Evolutionary conservation across 1,140 invertebrate species (phyloP), one percentile per base, ranked within the genome.

Genomic region (Ctenoplectra terminalis): DNA sequence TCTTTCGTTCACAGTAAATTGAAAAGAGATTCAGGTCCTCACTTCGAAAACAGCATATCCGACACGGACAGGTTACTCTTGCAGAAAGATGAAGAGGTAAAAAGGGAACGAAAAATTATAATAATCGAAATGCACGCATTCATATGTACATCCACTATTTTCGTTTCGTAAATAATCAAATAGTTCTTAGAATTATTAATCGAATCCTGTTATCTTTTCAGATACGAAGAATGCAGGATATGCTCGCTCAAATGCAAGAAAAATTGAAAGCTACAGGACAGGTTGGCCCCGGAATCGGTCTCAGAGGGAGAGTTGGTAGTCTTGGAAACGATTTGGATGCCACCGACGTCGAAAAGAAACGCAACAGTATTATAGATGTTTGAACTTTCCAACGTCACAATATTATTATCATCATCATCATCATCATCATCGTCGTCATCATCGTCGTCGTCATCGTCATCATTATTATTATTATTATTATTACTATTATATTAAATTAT

Each of bases 201-300:
- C 8, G 20, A 37, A 40, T 2, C 13, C 15, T 71, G 87, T 87
- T 71, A 81, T 89, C 86, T 90, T 86, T 95, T 52, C 94, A 98
- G 96, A 98, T 99, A 87, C 96, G 97, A 89, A 95, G 97, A 89
- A 99, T 99, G 98, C 98, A 99, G 94, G 98, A 99, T 92, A 99
- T 99, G 96, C 95, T 99, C 76, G 96, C 97, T 40, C 97, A 98
- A 93, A 99, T 99, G 98, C 98, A 99, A 94, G 97, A 98, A 88
- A 98, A 99, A 94, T 95, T 99, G 43, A 97, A 98, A 94, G 96
- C 96, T 82, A 96, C 96, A 74, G 96, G 96, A 88, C 95, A 96
- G 90, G 94, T 95, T 82, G 89, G 82, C 11, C 87, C 88, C 17
- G 88, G 87, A 6, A 85, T 92, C 29, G 92, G 92, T 61, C 80